Evolutionary conservation across 1,140 invertebrate species (phyloP), one percentile per base, ranked within the genome.

Genomic region (Leptinotarsa texana): DNA sequence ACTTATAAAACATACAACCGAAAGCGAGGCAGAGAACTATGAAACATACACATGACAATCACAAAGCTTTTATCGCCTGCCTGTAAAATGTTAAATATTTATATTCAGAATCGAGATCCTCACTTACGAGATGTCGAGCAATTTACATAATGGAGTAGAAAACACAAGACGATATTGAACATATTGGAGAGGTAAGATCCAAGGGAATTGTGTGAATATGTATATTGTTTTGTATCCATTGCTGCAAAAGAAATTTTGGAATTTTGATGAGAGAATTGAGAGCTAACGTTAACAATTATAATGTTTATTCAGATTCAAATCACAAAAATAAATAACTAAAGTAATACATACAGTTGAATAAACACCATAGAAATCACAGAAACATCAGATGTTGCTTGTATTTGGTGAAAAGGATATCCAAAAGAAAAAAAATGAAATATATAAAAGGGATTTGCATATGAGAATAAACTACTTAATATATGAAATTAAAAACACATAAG

Each of bases 61-160:
- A 48, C 42, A 72, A 75, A 72, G 74, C 69, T 75, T 75, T 75
- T 75, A 72, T 75, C 74, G 69, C 21, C 63, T 72, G 57, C 66
- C 65, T 75, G 74, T 75, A 69, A 75, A 75, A 75, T 72, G 69
- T 75, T 72, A 66, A 72, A 75, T 75, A 75, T 72, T 75, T 75
- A 74, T 67, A 74, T 70, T 69, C 61, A 66, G 69, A 62, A 74
- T 74, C 67, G 42, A 74, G 61, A 66, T 74, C 68, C 67, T 74
- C 67, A 63, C 66, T 67, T 67, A 42, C 65, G 27, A 3, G 42
- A 42, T 69, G 61, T 63, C 74, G 67, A 63, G 62, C 74, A 70
- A 74, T 74, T 74, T 74, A 69, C 74, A 74, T 74, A 74, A 74
- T 74, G 67, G 49, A 74, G 69, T 27, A 74, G 42, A 51, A 70